phyloP scores from a whole-genome alignment of 1,140 invertebrate genomes.

The Sipha flava region DNA sequence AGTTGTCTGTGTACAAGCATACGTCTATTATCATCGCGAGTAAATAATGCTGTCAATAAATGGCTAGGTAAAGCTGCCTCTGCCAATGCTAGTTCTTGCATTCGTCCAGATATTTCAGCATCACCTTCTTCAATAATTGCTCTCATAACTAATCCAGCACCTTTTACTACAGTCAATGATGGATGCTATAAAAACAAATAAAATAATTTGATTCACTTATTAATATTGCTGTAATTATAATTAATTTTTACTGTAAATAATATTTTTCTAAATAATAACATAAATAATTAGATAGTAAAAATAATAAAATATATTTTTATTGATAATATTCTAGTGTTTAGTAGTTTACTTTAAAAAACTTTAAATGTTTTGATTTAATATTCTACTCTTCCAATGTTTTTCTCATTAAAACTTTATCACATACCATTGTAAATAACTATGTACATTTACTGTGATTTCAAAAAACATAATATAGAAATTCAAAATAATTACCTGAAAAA shows the following conservation, averaged over 20 bases:
- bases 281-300: too few relatives aligned
- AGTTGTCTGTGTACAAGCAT: constrained; percentile 80
- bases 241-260: too few relatives aligned
- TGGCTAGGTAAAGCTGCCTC: constrained; percentile 95
- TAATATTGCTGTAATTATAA: background rate
- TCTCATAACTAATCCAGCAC: constrained; percentile 91
- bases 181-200: constrained; percentile 62
- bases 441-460: too few relatives aligned
- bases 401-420: too few relatives aligned
- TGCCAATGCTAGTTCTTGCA: constrained; percentile 92
- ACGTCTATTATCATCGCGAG: constrained; percentile 63
- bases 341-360: too few relatives aligned
- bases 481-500: constrained; percentile 67
- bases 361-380: too few relatives aligned
- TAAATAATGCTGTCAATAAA: constrained; percentile 84
- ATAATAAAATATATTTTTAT: too few relatives aligned
- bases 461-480: too few relatives aligned
- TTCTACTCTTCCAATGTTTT: too few relatives aligned
- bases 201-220: background rate
- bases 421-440: too few relatives aligned
- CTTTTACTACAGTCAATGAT: constrained; percentile 94
- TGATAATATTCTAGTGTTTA: too few relatives aligned
- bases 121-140: constrained; percentile 97
- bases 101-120: constrained; percentile 76
- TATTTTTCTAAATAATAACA: too few relatives aligned